These are phyloP conservation scores for Phasia obesa DNA, from an alignment of 2,888 invertebrate genomes.

Conservation along the genomic window DNA sequence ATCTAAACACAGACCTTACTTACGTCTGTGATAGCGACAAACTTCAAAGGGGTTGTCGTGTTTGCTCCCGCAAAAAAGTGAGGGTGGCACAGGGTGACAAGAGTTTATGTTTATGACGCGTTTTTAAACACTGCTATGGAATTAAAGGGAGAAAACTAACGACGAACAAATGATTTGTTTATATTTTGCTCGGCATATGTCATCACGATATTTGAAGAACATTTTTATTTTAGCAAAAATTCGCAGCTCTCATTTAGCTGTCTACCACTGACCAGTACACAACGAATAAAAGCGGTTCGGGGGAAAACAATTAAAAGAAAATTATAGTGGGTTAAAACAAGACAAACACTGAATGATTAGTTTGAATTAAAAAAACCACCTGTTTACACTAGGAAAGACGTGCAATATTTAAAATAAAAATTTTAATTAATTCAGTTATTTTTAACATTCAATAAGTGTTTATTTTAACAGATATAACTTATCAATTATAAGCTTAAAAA, in stretches of 20 bases:
- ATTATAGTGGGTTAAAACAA: conserved; percentile 43
- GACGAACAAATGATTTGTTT: conserved; percentile 34
- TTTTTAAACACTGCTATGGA: not conserved
- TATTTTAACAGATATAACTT: not conserved
- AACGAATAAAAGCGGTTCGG: conserved; percentile 38
- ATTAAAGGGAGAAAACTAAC: conserved; percentile 36
- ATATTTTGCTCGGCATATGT: conserved; percentile 37
- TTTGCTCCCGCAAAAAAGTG: not conserved
- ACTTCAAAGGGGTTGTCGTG: conserved; percentile 37
- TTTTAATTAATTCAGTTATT: conserved; percentile 27
- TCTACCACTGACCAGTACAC: conserved; percentile 63
- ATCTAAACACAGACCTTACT: not conserved
- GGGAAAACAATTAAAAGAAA: conserved; percentile 5
- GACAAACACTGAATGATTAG: conserved; percentile 4
- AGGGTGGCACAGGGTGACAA: conserved; percentile 30
- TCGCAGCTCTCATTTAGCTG: conserved; percentile 62
- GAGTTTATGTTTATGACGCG: conserved; percentile 11
- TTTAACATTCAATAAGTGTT: not conserved
- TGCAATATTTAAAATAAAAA: conserved; percentile 7
- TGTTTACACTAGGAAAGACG: conserved; percentile 37
- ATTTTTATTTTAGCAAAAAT: conserved; percentile 53
- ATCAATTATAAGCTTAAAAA: no score
- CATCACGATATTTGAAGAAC: conserved; percentile 41
- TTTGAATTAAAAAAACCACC: conserved; percentile 47
- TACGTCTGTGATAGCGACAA: not conserved